A percentile compares a stretch with the other conserved stretches of the same genome.
These are phyloP conservation scores for Dolomedes plantarius DNA, from an alignment of 2,888 invertebrate genomes.

Conservation along the genomic window DNA sequence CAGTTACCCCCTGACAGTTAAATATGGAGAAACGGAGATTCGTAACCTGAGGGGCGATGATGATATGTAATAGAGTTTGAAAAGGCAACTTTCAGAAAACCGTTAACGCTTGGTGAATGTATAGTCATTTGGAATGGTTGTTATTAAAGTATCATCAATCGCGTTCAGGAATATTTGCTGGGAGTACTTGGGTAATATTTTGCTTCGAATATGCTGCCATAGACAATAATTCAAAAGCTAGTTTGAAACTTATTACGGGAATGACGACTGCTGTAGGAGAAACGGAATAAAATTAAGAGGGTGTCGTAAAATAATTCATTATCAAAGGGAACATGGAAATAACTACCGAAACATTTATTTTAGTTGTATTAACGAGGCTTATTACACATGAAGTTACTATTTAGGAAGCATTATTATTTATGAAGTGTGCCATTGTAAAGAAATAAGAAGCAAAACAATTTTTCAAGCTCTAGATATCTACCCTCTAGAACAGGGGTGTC, in stretches of 20 bases:
- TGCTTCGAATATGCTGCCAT: not conserved
- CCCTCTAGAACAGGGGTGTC: too few relatives aligned
- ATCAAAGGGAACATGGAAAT: too few relatives aligned
- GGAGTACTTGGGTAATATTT: not conserved
- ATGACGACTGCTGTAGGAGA: not conserved
- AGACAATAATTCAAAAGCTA: not conserved
- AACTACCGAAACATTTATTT: too few relatives aligned
- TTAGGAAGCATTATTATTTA: too few relatives aligned
- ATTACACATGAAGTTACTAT: too few relatives aligned
- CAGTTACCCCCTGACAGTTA: constrained; percentile 35
- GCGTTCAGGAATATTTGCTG: not conserved
- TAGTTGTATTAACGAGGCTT: too few relatives aligned
- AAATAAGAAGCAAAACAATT: too few relatives aligned
- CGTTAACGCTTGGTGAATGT: not conserved
- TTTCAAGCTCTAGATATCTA: too few relatives aligned
- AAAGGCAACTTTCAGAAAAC: not conserved
- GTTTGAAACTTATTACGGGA: not conserved
- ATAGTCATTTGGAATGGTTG: not conserved
- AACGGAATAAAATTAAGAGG: too few relatives aligned
- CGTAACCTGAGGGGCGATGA: not conserved
- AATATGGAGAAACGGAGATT: constrained; percentile 25
- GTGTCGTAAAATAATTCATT: too few relatives aligned
- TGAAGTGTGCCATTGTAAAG: too few relatives aligned
- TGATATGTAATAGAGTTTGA: not conserved
- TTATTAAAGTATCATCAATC: not conserved